Evolutionary conservation across 2,113 vertebrate genomes (phyloP).

Genomic region (Eubucco bourcierii): DNA sequence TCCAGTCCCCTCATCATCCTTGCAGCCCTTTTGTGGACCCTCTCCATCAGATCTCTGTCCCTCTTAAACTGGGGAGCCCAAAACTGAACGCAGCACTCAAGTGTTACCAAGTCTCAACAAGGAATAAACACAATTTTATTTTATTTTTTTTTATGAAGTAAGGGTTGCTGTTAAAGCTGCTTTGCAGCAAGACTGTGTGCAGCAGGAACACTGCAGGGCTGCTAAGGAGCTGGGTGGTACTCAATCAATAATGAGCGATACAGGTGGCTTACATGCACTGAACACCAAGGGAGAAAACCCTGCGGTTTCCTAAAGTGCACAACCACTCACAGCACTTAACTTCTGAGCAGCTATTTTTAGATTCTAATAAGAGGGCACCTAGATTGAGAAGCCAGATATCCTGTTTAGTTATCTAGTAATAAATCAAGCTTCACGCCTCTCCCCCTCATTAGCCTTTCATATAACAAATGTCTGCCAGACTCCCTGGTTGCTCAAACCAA

Average conservation of each 20-base stretch:
- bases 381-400: not conserved
- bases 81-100: too few relatives aligned
- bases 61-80: too few relatives aligned
- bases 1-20: too few relatives aligned
- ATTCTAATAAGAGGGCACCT: not conserved
- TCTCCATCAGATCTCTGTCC: too few relatives aligned
- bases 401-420: not conserved
- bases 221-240: not conserved
- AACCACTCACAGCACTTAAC: not conserved
- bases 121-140: not conserved
- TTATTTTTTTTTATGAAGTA: not conserved
- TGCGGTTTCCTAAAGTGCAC: not conserved
- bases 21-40: too few relatives aligned
- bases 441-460: not conserved
- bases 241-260: not conserved
- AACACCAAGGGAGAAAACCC: not conserved
- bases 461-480: not conserved
- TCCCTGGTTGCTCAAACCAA: not conserved
- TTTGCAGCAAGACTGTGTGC: not conserved
- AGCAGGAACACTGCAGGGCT: not conserved
- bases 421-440: not conserved
- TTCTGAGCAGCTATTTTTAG: constrained; percentile 8
- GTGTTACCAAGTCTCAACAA: not conserved
- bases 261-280: fast-evolving
- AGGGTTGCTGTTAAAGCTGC: not conserved